Percentiles rank a stretch among this genome's conserved stretches.
Evolutionary conservation across 2,888 invertebrate species (phyloP).

Genomic region (Lasioglossum figueresi): DNA sequence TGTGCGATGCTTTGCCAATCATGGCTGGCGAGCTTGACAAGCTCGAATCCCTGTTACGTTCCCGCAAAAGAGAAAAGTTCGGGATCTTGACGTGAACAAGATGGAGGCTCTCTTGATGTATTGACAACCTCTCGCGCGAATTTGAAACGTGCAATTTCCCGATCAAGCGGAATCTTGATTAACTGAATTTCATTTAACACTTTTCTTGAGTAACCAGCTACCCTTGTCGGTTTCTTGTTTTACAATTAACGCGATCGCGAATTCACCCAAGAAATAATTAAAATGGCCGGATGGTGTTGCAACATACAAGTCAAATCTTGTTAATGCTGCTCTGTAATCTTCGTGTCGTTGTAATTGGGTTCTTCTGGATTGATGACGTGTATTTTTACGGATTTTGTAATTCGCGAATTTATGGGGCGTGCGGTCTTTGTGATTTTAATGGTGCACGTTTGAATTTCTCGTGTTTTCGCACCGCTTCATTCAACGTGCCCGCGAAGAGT

Average conservation of each 20-base stretch:
- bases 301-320: not conserved
- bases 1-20: not conserved
- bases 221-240: not conserved
- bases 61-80: conserved; percentile 1
- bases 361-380: not conserved
- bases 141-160: conserved; percentile 3
- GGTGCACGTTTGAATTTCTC: not conserved
- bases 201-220: not conserved
- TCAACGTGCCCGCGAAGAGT: not conserved
- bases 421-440: not conserved
- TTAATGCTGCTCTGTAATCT: not conserved
- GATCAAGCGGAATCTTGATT: not conserved
- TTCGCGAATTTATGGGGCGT: not conserved
- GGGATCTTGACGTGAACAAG: not conserved
- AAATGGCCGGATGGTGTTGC: not conserved
- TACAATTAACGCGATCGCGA: not conserved
- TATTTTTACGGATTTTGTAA: not conserved
- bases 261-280: not conserved
- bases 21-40: not conserved
- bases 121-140: not conserved
- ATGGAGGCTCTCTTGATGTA: conserved; percentile 9
- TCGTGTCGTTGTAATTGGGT: not conserved
- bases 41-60: not conserved
- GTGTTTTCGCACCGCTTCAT: too few relatives aligned
- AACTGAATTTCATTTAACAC: conserved; percentile 2